These are phyloP conservation scores for Apotomis turbidana DNA, from an alignment of 2,888 invertebrate genomes.

Conservation along the genomic window DNA sequence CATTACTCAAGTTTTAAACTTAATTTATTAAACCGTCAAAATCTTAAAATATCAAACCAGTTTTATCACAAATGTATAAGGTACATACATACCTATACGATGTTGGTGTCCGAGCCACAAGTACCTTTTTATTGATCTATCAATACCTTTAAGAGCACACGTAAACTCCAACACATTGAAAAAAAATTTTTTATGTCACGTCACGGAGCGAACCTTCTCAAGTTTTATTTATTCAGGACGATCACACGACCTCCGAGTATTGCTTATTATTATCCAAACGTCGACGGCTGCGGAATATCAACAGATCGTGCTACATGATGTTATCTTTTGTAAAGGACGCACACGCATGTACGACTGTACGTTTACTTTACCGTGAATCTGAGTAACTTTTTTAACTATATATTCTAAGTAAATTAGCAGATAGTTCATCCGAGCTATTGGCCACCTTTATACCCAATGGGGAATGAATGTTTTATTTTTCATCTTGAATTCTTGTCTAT, in stretches of 20 bases:
- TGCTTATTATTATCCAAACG: slow-evolving; percentile 54
- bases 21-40: too few species aligned
- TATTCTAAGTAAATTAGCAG: not conserved
- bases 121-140: too few species aligned
- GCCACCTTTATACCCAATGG: too few species aligned
- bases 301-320: slow-evolving; percentile 48
- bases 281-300: slow-evolving; percentile 54
- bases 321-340: slow-evolving; percentile 40
- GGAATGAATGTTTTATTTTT: too few species aligned
- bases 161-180: not conserved
- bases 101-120: too few species aligned
- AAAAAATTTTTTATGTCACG: slow-evolving; percentile 3
- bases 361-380: slow-evolving; percentile 11
- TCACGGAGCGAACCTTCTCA: slow-evolving; percentile 18
- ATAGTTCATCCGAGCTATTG: not conserved
- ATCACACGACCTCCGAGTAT: slow-evolving; percentile 56
- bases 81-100: too few species aligned
- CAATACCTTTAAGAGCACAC: not conserved
- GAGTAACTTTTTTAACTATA: not conserved
- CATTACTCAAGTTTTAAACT: too few species aligned
- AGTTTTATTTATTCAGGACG: slow-evolving; percentile 63
- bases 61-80: too few species aligned
- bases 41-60: too few species aligned
- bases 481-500: too few species aligned
- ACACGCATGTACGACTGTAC: not conserved